These are phyloP conservation scores for Lanius collurio DNA, from an alignment of 2,113 vertebrate species.

Conservation along the genomic window DNA sequence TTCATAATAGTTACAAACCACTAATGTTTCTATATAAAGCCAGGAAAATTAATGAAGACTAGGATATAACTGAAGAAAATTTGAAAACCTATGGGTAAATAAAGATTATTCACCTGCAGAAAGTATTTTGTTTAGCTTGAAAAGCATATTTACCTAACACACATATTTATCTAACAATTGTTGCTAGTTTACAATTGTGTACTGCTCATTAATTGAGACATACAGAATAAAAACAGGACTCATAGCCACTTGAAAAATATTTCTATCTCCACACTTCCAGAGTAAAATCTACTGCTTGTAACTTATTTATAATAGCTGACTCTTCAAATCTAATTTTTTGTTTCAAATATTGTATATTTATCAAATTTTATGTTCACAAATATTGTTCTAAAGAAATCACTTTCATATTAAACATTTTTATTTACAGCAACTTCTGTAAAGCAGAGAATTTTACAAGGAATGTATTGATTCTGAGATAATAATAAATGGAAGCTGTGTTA, in stretches of 20 bases:
- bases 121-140: background rate
- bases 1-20: background rate
- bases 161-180: background rate
- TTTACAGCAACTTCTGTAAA: background rate
- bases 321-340: slow-evolving; percentile 17
- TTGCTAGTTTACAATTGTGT: background rate
- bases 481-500: slow-evolving; percentile 37
- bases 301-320: slow-evolving; percentile 22
- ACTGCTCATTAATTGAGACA: background rate
- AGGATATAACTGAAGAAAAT: background rate
- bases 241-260: background rate
- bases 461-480: slow-evolving; percentile 57
- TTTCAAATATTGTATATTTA: slow-evolving; percentile 26
- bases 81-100: background rate
- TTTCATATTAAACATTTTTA: slow-evolving; percentile 17
- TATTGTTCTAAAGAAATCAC: slow-evolving; percentile 6
- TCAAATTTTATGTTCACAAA: slow-evolving; percentile 9
- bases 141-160: background rate
- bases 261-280: background rate
- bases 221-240: background rate
- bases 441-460: slow-evolving; percentile 50
- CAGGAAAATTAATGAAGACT: background rate
- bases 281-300: background rate
- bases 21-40: background rate
- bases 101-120: background rate